These are phyloP conservation scores for Eilema griseolum DNA, from an alignment of 2,888 invertebrate genomes.

Conservation along the genomic window DNA sequence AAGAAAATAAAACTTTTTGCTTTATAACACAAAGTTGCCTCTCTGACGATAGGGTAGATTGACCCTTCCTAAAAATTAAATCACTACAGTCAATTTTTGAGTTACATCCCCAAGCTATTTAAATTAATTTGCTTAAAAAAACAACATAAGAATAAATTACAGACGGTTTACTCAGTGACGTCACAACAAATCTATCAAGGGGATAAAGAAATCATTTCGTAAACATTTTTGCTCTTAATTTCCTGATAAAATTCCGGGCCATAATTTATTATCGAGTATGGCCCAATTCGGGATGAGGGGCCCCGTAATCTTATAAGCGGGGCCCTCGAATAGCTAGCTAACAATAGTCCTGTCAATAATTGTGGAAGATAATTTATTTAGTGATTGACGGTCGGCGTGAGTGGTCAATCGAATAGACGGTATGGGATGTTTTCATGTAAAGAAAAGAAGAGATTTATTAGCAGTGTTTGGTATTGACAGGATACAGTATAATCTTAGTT, in stretches of 20 bases:
- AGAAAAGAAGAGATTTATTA: slow-evolving; percentile 1
- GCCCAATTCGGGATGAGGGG: not conserved
- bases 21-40: too few relatives aligned
- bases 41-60: too few relatives aligned
- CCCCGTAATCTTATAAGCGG: slow-evolving; percentile 5
- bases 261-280: slow-evolving; percentile 11
- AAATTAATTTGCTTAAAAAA: slow-evolving; percentile 5
- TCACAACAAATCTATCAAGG: slow-evolving; percentile 10
- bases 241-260: slow-evolving; percentile 10
- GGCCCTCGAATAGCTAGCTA: slow-evolving; percentile 6
- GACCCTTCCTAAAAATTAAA: not conserved
- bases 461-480: not conserved
- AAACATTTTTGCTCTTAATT: slow-evolving; percentile 21
- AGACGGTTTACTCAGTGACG: not conserved
- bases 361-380: slow-evolving; percentile 29
- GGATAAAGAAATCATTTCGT: slow-evolving; percentile 14
- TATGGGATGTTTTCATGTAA: not conserved
- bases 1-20: too few relatives aligned
- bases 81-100: not conserved
- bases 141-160: slow-evolving; percentile 9
- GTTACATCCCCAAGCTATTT: too few relatives aligned
- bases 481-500: not conserved
- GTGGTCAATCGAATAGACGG: slow-evolving; percentile 23
- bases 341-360: slow-evolving; percentile 13
- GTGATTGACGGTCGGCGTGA: slow-evolving; percentile 21